A percentile compares a stretch with the other conserved stretches of the same genome.
phyloP scores from a whole-genome alignment of 2,113 vertebrate species.

The Trochalopteron elliotii region DNA sequence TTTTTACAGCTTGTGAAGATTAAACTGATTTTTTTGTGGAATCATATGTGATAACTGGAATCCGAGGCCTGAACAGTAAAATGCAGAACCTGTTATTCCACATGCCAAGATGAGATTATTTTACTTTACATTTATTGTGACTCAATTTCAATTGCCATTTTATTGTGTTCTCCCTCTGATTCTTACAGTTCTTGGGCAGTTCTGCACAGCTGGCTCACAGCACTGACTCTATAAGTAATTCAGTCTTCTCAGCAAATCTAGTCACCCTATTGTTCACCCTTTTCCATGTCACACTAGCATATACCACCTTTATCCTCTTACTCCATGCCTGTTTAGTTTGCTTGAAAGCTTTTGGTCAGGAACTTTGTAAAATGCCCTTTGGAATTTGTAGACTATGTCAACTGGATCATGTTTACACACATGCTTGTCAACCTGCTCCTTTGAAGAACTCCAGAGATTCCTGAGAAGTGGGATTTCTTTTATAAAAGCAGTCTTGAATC shows the following conservation, averaged over 20 bases:
- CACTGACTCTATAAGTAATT: background rate
- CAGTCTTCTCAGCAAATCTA: background rate
- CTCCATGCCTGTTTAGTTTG: background rate
- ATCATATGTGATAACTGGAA: background rate
- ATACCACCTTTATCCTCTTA: conserved; percentile 24
- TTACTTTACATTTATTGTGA: background rate
- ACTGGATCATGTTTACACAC: background rate
- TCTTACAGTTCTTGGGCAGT: background rate
- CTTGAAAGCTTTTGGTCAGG: conserved; percentile 12
- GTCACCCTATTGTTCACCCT: background rate
- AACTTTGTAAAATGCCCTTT: background rate
- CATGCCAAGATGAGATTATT: background rate
- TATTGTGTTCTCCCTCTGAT: background rate
- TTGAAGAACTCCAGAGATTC: background rate
- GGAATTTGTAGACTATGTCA: background rate
- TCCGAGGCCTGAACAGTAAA: background rate
- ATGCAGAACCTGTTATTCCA: background rate
- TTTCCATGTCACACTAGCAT: conserved; percentile 1
- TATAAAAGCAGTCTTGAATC: background rate
- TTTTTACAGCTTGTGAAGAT: background rate
- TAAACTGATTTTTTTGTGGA: background rate
- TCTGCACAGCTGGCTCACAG: background rate
- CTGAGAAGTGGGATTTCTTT: background rate
- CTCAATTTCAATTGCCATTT: background rate
- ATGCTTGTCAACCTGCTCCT: background rate